Conservation (phyloP, 2,888 invertebrate species). For the Hanleya hanleyi region DNA sequence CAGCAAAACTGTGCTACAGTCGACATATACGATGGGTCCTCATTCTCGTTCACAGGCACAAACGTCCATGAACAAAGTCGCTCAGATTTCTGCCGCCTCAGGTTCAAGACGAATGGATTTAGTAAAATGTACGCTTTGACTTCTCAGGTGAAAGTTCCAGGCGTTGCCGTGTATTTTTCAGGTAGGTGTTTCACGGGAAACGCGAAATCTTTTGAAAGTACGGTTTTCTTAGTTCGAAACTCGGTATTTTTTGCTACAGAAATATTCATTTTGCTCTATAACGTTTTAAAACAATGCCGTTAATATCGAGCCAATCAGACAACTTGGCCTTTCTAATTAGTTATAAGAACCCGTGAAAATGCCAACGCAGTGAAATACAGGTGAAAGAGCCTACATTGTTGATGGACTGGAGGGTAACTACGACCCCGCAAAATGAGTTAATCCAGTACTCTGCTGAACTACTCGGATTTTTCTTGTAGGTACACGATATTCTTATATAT, state of each 20-base stretch:
- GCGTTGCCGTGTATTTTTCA: constrained; percentile 82
- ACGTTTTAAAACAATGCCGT: neutral
- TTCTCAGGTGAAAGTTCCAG: constrained; percentile 82
- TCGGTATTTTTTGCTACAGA: neutral
- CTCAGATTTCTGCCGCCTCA: constrained; percentile 80
- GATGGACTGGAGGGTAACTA: too few relatives aligned
- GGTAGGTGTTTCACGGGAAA: constrained; percentile 73
- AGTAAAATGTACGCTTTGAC: constrained; percentile 81
- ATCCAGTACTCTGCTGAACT: too few relatives aligned
- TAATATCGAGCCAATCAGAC: neutral
- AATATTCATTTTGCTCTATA: neutral
- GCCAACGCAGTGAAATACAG: too few relatives aligned
- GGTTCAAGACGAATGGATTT: constrained; percentile 82
- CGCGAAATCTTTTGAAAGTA: too few relatives aligned
- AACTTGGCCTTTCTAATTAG: neutral
- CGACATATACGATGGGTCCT: too few relatives aligned
- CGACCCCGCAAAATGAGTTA: too few relatives aligned
- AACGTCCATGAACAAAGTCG: constrained; percentile 75
- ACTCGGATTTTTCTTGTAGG: too few relatives aligned
- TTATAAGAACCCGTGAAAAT: too few relatives aligned
- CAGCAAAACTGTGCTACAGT: too few relatives aligned
- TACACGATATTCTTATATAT: too few relatives aligned
- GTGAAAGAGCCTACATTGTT: too few relatives aligned
- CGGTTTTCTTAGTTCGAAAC: too few relatives aligned
- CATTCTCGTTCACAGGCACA: constrained; percentile 66